These are phyloP conservation scores for Tachysurus vachellii DNA, from an alignment of 2,113 vertebrate species.

Conservation along the genomic window DNA sequence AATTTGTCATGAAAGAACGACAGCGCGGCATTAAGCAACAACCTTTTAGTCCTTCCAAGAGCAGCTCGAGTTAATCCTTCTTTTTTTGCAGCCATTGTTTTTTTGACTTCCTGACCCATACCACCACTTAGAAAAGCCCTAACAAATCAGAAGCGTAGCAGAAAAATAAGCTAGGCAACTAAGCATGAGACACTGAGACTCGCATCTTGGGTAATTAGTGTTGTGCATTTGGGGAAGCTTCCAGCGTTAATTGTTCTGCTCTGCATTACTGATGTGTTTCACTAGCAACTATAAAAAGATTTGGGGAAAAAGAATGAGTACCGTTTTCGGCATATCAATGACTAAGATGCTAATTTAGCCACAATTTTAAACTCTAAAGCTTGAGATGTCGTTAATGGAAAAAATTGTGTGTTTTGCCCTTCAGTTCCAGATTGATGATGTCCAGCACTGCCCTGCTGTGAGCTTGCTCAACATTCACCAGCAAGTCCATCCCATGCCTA, in stretches of 20 bases:
- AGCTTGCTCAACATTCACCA: constrained; percentile 36
- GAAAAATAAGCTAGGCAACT: background rate
- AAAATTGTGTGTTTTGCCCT: background rate
- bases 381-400: background rate
- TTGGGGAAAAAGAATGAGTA: background rate
- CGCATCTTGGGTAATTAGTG: constrained; percentile 1
- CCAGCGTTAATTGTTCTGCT: constrained; percentile 9
- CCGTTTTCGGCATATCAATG: constrained; percentile 3
- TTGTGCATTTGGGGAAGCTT: constrained; percentile 12
- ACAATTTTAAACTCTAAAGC: constrained; percentile 8
- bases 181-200: background rate
- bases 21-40: background rate
- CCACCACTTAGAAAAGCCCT: background rate
- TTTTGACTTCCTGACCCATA: background rate
- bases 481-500: constrained; percentile 45
- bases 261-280: constrained; percentile 10
- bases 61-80: background rate
- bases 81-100: background rate
- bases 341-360: background rate
- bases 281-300: background rate
- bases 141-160: background rate
- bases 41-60: background rate
- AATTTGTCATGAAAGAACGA: background rate
- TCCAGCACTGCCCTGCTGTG: background rate
- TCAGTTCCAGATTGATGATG: background rate